Evolutionary conservation across 2,888 invertebrate species (phyloP).

Genomic region (Colostygia pectinataria): DNA sequence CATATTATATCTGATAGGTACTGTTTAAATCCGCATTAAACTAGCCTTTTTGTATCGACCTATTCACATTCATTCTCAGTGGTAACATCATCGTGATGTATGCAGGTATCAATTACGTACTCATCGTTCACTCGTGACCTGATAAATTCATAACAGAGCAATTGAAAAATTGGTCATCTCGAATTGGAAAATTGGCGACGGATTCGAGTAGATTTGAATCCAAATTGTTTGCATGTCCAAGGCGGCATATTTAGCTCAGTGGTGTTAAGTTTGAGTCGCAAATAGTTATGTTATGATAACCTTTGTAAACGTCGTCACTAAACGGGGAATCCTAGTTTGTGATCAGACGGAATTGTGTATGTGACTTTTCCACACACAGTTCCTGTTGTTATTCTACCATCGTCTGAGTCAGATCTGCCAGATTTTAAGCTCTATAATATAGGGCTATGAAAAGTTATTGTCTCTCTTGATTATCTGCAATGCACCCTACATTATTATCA

Average conservation of each 20-base stretch:
- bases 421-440: too few species aligned
- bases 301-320: not conserved
- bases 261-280: conserved; percentile 1
- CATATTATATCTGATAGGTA: too few species aligned
- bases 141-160: conserved; percentile 9
- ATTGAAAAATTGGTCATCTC: conserved; percentile 18
- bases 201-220: conserved; percentile 6
- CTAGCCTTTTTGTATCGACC: too few species aligned
- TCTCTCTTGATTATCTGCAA: too few species aligned
- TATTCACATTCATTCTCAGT: too few species aligned
- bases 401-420: not conserved
- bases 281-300: not conserved
- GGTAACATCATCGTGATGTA: too few species aligned
- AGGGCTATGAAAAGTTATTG: too few species aligned
- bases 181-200: conserved; percentile 22
- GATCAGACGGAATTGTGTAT: not conserved
- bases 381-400: not conserved
- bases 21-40: too few species aligned
- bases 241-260: conserved; percentile 1
- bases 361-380: not conserved
- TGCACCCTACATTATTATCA: too few species aligned
- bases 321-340: not conserved
- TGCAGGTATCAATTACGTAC: not conserved
- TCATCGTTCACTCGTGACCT: not conserved
- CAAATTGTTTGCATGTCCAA: conserved; percentile 16